Conservation (phyloP, 2,113 vertebrate genomes). For the Sturnira hondurensis region DNA sequence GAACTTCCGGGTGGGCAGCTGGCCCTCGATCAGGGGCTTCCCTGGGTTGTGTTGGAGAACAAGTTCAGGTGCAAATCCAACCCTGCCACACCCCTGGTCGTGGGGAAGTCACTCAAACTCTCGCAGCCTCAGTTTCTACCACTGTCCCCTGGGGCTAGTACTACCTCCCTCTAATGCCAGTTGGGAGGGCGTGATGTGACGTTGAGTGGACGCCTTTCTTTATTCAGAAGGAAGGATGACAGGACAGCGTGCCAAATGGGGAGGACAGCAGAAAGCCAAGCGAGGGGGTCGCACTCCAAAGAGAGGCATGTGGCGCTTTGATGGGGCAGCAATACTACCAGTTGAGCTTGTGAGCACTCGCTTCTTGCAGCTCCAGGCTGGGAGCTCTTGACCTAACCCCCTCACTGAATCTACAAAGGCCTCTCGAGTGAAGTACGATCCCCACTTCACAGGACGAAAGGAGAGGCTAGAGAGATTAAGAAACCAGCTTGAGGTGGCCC, state of each 20-base stretch:
- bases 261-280: not conserved
- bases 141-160: not conserved
- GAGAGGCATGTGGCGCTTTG: rapidly evolving
- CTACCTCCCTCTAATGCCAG: not conserved
- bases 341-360: rapidly evolving
- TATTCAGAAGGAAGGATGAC: not conserved
- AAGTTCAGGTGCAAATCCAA: not conserved
- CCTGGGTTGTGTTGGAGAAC: not conserved
- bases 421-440: not conserved
- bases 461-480: not conserved
- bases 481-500: not conserved
- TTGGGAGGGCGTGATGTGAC: not conserved
- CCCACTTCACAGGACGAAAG: not conserved
- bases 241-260: not conserved
- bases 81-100: not conserved
- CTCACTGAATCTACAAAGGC: not conserved
- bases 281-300: not conserved
- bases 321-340: no score
- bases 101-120: not conserved
- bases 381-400: not conserved
- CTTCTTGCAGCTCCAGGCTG: not conserved
- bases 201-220: not conserved
- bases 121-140: not conserved
- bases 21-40: not conserved
- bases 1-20: not conserved